phyloP scores from a whole-genome alignment of 2,888 invertebrate genomes.

The Drosophila macrospina region DNA sequence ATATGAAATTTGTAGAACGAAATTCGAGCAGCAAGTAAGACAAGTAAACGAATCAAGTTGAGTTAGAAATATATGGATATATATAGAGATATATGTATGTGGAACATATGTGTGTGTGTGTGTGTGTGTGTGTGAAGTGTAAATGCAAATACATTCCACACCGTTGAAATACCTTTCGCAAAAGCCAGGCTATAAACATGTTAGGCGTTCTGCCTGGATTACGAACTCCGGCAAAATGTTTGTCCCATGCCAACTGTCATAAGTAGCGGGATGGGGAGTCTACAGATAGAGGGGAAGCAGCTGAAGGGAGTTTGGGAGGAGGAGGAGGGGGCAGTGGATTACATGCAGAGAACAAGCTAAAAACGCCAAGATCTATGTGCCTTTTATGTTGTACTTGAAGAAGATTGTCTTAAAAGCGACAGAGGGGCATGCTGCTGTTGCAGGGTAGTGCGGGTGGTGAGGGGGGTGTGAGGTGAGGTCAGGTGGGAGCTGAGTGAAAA shows the following conservation, averaged over 20 bases:
- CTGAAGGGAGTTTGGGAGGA: too few relatives aligned
- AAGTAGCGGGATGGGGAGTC: neutral
- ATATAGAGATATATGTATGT: constrained; percentile 15
- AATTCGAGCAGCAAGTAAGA: constrained; percentile 6
- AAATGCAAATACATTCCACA: constrained; percentile 24
- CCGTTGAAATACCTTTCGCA: constrained; percentile 16
- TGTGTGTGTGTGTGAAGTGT: constrained; percentile 16
- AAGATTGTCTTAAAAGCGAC: neutral
- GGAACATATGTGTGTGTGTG: constrained; percentile 1
- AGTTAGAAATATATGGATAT: neutral
- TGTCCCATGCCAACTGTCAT: constrained; percentile 57
- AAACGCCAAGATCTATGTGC: constrained; percentile 64
- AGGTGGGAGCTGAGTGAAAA: constrained; percentile 66
- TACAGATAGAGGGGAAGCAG: neutral
- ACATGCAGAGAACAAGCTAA: constrained; percentile 15
- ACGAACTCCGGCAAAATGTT: constrained; percentile 46
- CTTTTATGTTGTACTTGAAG: constrained; percentile 49
- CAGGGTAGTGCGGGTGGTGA: neutral
- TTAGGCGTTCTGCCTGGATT: constrained; percentile 29
- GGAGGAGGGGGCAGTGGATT: constrained; percentile 10
- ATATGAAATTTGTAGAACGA: neutral
- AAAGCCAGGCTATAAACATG: constrained; percentile 32
- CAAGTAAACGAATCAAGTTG: constrained; percentile 8
- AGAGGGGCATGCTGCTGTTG: too few relatives aligned
- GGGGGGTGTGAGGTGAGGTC: constrained; percentile 23